Percentiles rank a stretch among this genome's conserved stretches.
phyloP scores from a whole-genome alignment of 2,797 vertebrate species.

The Thamnophis elegans region DNA sequence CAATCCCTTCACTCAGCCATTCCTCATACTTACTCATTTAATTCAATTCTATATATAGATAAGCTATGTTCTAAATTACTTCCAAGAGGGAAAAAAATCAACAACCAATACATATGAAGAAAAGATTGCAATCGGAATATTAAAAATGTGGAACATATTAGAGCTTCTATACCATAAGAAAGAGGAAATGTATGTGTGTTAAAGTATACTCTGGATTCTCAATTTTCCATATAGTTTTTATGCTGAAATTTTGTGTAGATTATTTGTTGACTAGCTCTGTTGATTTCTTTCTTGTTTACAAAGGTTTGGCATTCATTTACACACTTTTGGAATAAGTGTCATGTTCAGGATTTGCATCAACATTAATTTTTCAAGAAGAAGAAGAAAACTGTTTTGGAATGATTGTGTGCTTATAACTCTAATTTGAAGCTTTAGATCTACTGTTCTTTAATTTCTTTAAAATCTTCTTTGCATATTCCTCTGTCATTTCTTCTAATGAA shows the following conservation, averaged over 20 bases:
- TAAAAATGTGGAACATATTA: background rate
- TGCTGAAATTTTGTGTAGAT: background rate
- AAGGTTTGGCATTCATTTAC: conserved; percentile 5
- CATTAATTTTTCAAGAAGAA: background rate
- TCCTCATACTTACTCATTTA: too few relatives aligned
- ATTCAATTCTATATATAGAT: too few relatives aligned
- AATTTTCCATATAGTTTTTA: background rate
- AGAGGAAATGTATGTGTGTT: too few relatives aligned
- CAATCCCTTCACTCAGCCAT: too few relatives aligned
- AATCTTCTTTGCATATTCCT: background rate
- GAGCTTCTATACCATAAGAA: background rate
- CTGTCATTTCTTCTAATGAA: background rate
- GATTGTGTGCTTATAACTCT: background rate
- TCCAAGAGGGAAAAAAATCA: too few relatives aligned
- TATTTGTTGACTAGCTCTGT: background rate
- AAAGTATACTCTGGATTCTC: background rate
- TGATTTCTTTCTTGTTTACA: background rate
- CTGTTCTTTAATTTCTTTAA: conserved; percentile 1
- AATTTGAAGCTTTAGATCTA: background rate
- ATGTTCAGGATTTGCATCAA: background rate
- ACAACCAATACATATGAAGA: background rate
- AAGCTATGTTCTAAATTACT: too few relatives aligned
- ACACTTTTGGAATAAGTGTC: background rate
- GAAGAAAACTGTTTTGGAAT: background rate
- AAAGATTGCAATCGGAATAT: background rate